Evolutionary conservation across 2,888 invertebrate species (phyloP).

Genomic region (Pseudococcus longispinus): DNA sequence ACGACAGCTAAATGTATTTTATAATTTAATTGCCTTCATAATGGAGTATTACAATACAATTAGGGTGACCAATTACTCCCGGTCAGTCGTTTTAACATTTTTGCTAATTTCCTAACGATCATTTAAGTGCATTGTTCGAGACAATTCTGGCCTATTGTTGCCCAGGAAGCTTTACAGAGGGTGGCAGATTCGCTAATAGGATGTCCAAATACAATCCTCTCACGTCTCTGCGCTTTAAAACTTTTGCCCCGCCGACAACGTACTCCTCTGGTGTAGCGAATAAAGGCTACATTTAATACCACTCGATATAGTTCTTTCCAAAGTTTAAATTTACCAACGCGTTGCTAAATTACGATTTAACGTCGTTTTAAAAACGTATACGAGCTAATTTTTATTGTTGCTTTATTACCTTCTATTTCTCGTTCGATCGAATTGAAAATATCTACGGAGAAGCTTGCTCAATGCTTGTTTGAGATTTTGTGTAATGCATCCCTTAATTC

Average conservation of each 20-base stretch:
- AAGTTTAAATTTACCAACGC: conserved; percentile 55
- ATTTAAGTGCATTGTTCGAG: conserved; percentile 61
- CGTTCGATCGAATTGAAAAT: not conserved
- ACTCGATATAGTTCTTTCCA: conserved; percentile 48
- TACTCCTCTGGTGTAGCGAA: conserved; percentile 45
- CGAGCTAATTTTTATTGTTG: not conserved
- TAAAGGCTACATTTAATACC: conserved; percentile 54
- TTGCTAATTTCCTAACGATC: conserved; percentile 61
- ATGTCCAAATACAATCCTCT: conserved; percentile 61
- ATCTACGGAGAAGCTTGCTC: not conserved
- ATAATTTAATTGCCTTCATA: conserved; percentile 56
- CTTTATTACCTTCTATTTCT: not conserved
- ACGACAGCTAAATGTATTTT: conserved; percentile 47
- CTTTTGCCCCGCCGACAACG: conserved; percentile 51
- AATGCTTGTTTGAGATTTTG: not conserved
- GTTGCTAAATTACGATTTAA: conserved; percentile 38
- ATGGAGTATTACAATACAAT: conserved; percentile 56
- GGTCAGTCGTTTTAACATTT: conserved; percentile 62
- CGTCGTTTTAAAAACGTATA: not conserved
- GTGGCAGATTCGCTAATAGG: conserved; percentile 60
- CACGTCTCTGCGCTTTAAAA: conserved; percentile 60
- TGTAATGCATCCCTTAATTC: not conserved
- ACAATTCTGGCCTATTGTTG: conserved; percentile 62
- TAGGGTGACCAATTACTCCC: conserved; percentile 64
- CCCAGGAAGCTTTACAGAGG: conserved; percentile 57